These are phyloP conservation scores for Cynoglossus semilaevis DNA, from an alignment of 2,113 vertebrate species.

Conservation along the genomic window DNA sequence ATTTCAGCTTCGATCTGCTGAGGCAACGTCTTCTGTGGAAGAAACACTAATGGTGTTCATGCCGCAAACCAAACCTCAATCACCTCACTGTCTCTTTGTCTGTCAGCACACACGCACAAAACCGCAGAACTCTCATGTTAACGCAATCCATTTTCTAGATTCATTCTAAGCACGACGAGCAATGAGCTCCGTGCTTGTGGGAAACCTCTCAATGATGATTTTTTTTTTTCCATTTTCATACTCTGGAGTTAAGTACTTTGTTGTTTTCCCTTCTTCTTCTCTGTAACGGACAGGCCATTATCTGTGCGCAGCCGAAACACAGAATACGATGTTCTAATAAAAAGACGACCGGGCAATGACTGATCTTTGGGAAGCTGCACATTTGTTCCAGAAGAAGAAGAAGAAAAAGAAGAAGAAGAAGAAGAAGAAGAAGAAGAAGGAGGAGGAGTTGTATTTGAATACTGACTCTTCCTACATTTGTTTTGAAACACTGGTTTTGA, in stretches of 20 bases:
- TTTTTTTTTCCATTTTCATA: slow-evolving; percentile 12
- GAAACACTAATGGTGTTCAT: background rate
- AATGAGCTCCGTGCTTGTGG: slow-evolving; percentile 20
- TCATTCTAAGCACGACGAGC: slow-evolving; percentile 25
- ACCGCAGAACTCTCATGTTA: slow-evolving; percentile 9
- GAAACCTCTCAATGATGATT: slow-evolving; percentile 36
- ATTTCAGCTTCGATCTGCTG: background rate
- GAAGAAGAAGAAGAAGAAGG: no score
- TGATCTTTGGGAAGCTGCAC: background rate
- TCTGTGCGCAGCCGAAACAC: slow-evolving; percentile 7
- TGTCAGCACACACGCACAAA: slow-evolving; percentile 1
- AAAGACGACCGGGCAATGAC: slow-evolving; percentile 1
- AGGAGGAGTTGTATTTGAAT: no score
- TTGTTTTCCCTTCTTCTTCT: slow-evolving; percentile 21
- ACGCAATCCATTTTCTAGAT: slow-evolving; percentile 42
- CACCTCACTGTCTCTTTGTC: slow-evolving; percentile 13
- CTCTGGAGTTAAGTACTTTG: slow-evolving; percentile 20
- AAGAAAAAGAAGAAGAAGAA: no score
- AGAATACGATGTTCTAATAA: slow-evolving; percentile 1
- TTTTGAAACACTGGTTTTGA: no score
- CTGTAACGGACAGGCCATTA: background rate
- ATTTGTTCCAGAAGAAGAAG: background rate
- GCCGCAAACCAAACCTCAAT: slow-evolving; percentile 18
- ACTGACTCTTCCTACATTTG: no score
- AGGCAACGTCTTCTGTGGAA: slow-evolving; percentile 6